Evolutionary conservation across 2,113 vertebrate species (phyloP).

Genomic region (Sinosuthora webbiana): DNA sequence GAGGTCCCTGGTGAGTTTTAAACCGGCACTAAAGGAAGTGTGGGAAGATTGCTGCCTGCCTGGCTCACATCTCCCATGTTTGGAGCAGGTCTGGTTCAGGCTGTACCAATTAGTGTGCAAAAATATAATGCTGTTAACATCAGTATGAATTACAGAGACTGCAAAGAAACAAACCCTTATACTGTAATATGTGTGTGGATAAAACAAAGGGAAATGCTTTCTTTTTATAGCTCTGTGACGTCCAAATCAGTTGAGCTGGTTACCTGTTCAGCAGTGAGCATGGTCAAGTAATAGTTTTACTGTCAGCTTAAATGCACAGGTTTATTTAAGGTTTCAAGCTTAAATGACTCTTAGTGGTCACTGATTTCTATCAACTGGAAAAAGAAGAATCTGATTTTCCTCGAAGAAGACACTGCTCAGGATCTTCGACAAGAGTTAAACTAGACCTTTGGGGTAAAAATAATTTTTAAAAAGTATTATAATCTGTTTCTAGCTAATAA

Average conservation of each 20-base stretch:
- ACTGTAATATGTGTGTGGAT: not conserved
- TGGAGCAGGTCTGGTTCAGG: not conserved
- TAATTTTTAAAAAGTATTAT: not conserved
- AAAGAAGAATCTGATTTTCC: not conserved
- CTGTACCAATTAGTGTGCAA: not conserved
- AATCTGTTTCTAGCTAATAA: not conserved
- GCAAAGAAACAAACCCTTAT: not conserved
- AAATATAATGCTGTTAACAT: not conserved
- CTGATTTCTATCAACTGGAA: not conserved
- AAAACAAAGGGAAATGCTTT: not conserved
- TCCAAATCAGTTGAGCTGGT: not conserved
- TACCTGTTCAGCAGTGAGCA: not conserved
- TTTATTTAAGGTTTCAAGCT: not conserved
- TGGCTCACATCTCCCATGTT: not conserved
- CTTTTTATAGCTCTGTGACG: not conserved
- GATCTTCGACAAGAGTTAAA: not conserved
- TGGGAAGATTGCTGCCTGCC: not conserved
- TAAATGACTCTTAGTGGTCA: not conserved
- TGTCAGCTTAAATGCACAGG: not conserved
- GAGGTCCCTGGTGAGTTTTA: constrained; percentile 10
- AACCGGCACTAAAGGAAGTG: not conserved
- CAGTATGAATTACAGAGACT: not conserved
- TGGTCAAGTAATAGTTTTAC: not conserved
- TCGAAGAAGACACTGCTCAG: not conserved
- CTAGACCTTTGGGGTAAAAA: not conserved